Evolutionary conservation across 1,140 invertebrate genomes (phyloP).

Genomic region (Halictus rubicundus): DNA sequence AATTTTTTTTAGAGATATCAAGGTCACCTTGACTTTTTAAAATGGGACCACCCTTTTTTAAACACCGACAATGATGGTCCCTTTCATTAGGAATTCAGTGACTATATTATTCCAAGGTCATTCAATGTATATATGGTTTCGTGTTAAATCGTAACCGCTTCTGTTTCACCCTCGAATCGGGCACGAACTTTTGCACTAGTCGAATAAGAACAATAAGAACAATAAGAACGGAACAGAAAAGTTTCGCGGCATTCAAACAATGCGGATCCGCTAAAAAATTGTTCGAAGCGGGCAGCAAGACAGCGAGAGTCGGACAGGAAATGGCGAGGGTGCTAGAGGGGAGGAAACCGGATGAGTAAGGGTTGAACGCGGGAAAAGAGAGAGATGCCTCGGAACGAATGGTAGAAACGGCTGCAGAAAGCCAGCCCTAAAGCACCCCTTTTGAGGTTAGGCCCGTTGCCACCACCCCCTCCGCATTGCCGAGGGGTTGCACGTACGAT

Average conservation of each 20-base stretch:
- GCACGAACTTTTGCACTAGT: too few species aligned
- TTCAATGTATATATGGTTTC: too few species aligned
- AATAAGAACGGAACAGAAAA: not conserved
- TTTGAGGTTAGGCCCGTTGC: slow-evolving; percentile 18
- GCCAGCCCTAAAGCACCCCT: slow-evolving; percentile 21
- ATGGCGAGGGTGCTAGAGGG: not conserved
- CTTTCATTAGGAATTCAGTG: too few species aligned
- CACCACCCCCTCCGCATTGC: not conserved
- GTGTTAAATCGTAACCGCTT: too few species aligned
- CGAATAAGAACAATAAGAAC: not conserved
- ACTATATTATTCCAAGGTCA: too few species aligned
- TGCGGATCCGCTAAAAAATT: slow-evolving; percentile 11
- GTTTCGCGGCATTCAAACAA: not conserved
- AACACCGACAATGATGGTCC: too few species aligned
- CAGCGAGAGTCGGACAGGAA: not conserved
- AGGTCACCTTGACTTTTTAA: too few species aligned
- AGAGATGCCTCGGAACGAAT: slow-evolving; percentile 13
- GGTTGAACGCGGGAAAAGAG: not conserved
- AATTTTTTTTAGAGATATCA: too few species aligned
- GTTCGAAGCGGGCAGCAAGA: not conserved
- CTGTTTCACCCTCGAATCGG: too few species aligned
- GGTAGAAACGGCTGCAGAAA: slow-evolving; percentile 7
- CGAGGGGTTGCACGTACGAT: slow-evolving; percentile 24
- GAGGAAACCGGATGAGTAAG: too few species aligned
- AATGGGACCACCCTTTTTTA: too few species aligned